Evolutionary conservation across 2,888 invertebrate species (phyloP).

Genomic region (Lasioglossum calceatum): DNA sequence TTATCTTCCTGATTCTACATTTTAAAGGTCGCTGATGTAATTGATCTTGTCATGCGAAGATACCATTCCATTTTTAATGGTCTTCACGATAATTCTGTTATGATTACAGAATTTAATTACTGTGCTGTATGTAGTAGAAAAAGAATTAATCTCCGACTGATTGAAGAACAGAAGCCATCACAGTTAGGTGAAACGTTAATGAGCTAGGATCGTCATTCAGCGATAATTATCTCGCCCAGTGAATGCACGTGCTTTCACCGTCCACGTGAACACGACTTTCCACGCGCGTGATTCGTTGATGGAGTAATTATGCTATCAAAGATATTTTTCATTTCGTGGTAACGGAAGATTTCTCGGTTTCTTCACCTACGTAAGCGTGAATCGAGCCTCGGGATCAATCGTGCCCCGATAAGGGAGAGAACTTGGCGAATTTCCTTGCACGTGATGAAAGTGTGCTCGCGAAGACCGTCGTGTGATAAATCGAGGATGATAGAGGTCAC

Average conservation of each 20-base stretch:
- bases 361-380: conserved; percentile 15
- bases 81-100: not conserved
- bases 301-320: not conserved
- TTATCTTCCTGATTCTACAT: not conserved
- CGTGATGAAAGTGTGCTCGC: conserved; percentile 57
- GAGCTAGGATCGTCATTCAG: not conserved
- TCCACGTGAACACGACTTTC: conserved; percentile 6
- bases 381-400: conserved; percentile 6
- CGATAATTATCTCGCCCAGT: not conserved
- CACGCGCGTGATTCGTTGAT: not conserved
- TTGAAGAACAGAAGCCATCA: not conserved
- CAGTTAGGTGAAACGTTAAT: not conserved
- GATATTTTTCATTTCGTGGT: not conserved
- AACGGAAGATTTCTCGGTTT: conserved; percentile 34
- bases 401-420: conserved; percentile 46
- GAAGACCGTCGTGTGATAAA: conserved; percentile 48
- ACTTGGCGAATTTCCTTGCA: conserved; percentile 47
- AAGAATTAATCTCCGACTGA: not conserved
- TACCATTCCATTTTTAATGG: not conserved
- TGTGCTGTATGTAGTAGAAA: not conserved
- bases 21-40: not conserved
- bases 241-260: not conserved
- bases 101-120: not conserved
- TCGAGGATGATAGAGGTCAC: conserved; percentile 61
- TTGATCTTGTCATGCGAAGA: not conserved